Evolutionary conservation across 2,888 invertebrate species (phyloP), one percentile per base, ranked within the genome.

Genomic region (Monochamus alternatus): DNA sequence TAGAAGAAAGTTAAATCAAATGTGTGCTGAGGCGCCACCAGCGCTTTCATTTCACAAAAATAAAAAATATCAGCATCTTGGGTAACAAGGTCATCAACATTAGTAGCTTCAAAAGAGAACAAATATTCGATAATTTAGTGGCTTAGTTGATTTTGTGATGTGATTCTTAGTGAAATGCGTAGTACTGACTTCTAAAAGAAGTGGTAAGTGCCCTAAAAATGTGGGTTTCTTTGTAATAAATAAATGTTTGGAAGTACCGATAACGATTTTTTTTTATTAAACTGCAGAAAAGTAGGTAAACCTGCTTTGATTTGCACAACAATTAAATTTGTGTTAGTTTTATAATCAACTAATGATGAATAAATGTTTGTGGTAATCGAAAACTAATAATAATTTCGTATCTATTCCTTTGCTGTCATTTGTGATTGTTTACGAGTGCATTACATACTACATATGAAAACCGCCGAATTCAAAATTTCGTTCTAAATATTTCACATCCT

Each of bases 61-160:
- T 83, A 83, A 87, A 86, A 87, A 86, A 85, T 82, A 85, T 82
- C 86, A 87, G 87, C 87, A 87, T 87, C 86, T 88, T 88, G 87
- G 82, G 86, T 87, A 88, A 88, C 88, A 89, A 89, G 89, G 89
- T 89, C 89, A 89, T 86, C 86, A 86, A 86, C 86, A 85, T 85
- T 84, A 83, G 47, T 38, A 5, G 84, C 83, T 83, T 81, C 79
- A 79, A 81, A 84, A 83, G 82, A 78, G 80, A 80, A 83, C 80
- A 81, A 80, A 78, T 79, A 75, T 81, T 82, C 77, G 77, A 76
- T 76, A 78, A 80, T 81, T 76, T 78, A 76, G 74, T 80, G 80
- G 77, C 77, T 79, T 75, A 79, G 74, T 76, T 66, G 71, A 72
- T 77, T 77, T 74, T 80, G 81, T 82, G 80, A 83, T 85, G 82